phyloP scores from a whole-genome alignment of 2,113 vertebrate genomes.

The Leptobrachium ailaonicum region DNA sequence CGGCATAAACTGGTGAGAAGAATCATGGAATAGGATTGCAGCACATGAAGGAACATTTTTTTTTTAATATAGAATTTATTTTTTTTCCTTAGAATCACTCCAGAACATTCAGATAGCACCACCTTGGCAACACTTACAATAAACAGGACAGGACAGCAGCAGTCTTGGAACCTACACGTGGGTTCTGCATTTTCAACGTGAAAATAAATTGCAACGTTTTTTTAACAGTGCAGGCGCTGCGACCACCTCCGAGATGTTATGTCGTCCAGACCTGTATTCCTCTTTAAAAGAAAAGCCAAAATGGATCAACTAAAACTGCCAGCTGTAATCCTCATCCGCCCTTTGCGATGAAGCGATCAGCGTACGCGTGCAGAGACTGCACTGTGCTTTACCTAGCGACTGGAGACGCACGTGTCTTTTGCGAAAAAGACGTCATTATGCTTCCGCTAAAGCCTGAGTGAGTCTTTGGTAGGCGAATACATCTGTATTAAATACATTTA shows the following conservation, averaged over 20 bases:
- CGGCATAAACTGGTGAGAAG: slow-evolving; percentile 68
- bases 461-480: slow-evolving; percentile 95
- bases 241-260: slow-evolving; percentile 63
- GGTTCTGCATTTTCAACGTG: slow-evolving; percentile 61
- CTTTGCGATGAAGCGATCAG: slow-evolving; percentile 35
- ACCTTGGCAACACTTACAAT: slow-evolving; percentile 73
- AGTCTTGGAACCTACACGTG: slow-evolving; percentile 54
- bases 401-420: slow-evolving; percentile 57
- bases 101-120: slow-evolving; percentile 81
- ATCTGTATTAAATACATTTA: slow-evolving; percentile 67
- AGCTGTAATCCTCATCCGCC: slow-evolving; percentile 53
- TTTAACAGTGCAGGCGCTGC: slow-evolving; percentile 73
- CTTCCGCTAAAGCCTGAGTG: slow-evolving; percentile 88
- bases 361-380: slow-evolving; percentile 57
- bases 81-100: slow-evolving; percentile 55
- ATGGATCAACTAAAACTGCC: slow-evolving; percentile 55
- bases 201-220: slow-evolving; percentile 61
- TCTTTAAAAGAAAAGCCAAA: slow-evolving; percentile 57
- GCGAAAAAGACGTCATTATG: slow-evolving; percentile 65
- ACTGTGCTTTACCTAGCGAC: slow-evolving; percentile 63
- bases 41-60: slow-evolving; percentile 62
- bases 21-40: slow-evolving; percentile 68
- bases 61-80: slow-evolving; percentile 19
- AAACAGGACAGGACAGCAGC: slow-evolving; percentile 65
- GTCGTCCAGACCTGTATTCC: slow-evolving; percentile 52